phyloP scores from a whole-genome alignment of 2,113 vertebrate species.

The Plecturocebus donacophilus region DNA sequence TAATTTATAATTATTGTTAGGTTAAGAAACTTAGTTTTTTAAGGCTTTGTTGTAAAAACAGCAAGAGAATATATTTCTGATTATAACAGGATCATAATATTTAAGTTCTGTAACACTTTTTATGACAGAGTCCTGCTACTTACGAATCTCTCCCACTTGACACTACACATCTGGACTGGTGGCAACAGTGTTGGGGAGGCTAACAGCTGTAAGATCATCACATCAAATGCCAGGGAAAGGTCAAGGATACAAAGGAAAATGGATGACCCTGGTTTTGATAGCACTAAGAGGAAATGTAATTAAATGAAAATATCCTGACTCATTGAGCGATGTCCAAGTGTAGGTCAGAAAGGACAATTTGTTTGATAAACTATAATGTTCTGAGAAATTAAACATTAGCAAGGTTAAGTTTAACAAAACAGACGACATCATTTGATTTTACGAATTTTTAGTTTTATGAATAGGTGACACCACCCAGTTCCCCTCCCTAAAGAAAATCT shows the following conservation, averaged over 20 bases:
- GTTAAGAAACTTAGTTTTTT: background rate
- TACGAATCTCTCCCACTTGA: background rate
- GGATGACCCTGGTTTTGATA: background rate
- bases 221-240: background rate
- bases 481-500: background rate
- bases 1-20: background rate
- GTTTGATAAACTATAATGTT: background rate
- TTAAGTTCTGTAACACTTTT: background rate
- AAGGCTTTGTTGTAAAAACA: background rate
- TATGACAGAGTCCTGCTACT: background rate
- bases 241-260: background rate
- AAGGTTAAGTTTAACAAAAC: background rate
- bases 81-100: background rate
- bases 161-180: background rate
- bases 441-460: background rate
- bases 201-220: background rate
- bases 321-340: background rate
- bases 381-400: background rate
- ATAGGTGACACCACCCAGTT: background rate
- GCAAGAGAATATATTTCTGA: conserved; percentile 22
- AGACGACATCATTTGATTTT: background rate
- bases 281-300: background rate
- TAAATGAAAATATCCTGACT: conserved; percentile 43
- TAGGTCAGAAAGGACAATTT: background rate
- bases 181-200: background rate